Evolutionary conservation across 92 coral and sea anemone species (phyloP), one percentile per base, ranked within the genome.

Genomic region (Chrysogorgia sp.): DNA sequence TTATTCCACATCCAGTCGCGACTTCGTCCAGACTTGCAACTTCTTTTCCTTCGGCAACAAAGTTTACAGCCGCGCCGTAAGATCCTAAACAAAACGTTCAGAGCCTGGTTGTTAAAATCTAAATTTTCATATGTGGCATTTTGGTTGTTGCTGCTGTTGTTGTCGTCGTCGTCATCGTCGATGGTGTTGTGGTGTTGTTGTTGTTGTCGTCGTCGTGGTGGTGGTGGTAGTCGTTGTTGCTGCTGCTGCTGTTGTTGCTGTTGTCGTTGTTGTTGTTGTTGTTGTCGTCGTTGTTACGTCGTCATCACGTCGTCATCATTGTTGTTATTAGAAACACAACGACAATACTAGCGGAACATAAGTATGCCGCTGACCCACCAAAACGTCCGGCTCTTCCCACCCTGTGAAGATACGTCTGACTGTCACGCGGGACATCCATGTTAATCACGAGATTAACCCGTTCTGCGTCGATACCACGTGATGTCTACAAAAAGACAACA

Each of bases 401-500:
- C 2, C 98, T 81, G 74, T 94, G 98, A 52, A 94, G 92, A 71
- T 91, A 91, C 17, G 98, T 94, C 67, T 94, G 92, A 3, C 90
- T 71, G 77, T 94, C 96, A 64, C 90, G 87, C 40, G 98, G 98
- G 3, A 94, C 86, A 58, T 94, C 98, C 98, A 94, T 91, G 84
- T 94, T 94, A 63, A 94, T 90, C 56, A 94, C 92, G 22, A 94
- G 88, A 62, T 94, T 91, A 40, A 94, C 98, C 66, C 87, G 88
- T 63, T 94, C 98, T 17, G 97, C 97, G 71, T 94, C 98, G 65
- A 94, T 94, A 12, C 98, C 98, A 48, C 98, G 90, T 32, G 98
- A 90, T 17, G 97, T 94, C 98, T 94, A 34, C 52, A 75, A 67
- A 14, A 71, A 34, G 52, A 12, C 55, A 62, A 52, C 7, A 23